Base-by-base conservation (phyloP, 2,113 vertebrate genomes). In the Neolamprologus variostigma region DNA sequence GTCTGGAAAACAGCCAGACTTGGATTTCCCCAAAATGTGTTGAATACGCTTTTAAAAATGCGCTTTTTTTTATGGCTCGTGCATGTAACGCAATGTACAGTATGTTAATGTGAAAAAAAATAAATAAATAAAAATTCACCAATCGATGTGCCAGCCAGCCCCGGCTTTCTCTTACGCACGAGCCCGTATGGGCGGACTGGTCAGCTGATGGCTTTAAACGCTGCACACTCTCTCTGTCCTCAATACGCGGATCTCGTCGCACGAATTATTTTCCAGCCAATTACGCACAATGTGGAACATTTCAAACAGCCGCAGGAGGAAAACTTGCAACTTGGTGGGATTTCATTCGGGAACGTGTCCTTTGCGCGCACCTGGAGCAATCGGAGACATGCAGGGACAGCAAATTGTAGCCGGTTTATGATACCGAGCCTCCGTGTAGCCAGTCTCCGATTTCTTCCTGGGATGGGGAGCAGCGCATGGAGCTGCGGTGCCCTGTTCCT, bases 391-490 rank as follows among this genome's bases (percentile, higher is more conserved):
- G 92, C 85, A 85, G 71, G 51, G 79, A 78, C 83, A 10, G 37
- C 82, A 28, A 42, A 35, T 53, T 66, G 13, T n/a, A n/a, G 9
- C 68, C 57, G 6, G 16, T 78, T 84, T 83, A 91, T 92, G 95
- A 94, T 93, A 91, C 83, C 3, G 90, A 86, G 71, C 66, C 81
- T 73, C 61, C 4, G 85, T 7, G 83, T 28, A 26, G 63, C 50
- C 80, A 47, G 84, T 31, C 14, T 4, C 71, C 31, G 50, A 45
- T 79, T 87, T 50, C n/a, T 78, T 90, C 91, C 91, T 86, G 94
- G 79, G 93, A 95, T 96, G 95, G 95, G 92, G 94, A 91, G 80
- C 83, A 23, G 85, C 88, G 54, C 91, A 85, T 92, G 93, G 91
- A 81, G 91, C 90, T 86, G 87, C 91, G 82, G 63, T 35, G 89